Base-by-base conservation (phyloP, 2,888 invertebrate species). In the Trichogramma evanescens region DNA sequence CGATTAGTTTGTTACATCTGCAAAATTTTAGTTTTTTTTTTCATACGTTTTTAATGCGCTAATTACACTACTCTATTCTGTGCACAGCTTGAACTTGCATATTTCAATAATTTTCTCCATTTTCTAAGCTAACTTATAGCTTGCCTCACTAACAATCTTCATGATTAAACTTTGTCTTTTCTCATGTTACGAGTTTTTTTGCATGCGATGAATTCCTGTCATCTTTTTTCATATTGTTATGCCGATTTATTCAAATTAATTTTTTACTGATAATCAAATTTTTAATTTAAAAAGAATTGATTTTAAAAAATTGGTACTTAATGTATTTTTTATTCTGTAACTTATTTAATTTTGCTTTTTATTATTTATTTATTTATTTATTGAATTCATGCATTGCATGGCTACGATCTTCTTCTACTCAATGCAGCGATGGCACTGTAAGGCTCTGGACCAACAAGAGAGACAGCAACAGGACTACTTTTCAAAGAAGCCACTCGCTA, bases 381-480 rank as follows among this genome's bases (percentile, higher is more conserved):
- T 68, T 70, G 67, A 71, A 72, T 73, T 75, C 70, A 72, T 76
- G 73, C 76, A 74, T 77, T 76, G 77, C 76, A 77, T 77, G 77
- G 74, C 72, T 72, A 68, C 69, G 62, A 56, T 62, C 62, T 62
- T 39, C 57, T 67, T 26, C 26, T 26, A 26, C 69, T 55, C 65
- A 69, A 63, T 65, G 70, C 74, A 78, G 77, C 67, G 77, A 78
- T 68, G 77, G 76, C 67, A 75, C 75, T 50, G 73, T 77, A 67
- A 72, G 70, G 66, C 70, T 78, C 53, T 78, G 77, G 77, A 77
- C 68, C 68, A 74, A 72, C 72, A 71, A 66, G 72, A 76, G 71
- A 67, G 71, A 71, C 70, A 74, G 75, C 66, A 68, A 65, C 66
- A 65, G 67, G 56, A 68, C 71, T 67, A 72, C 69, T 65, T 75